phyloP scores from a whole-genome alignment of 1,140 invertebrate species.

The Popillia japonica region DNA sequence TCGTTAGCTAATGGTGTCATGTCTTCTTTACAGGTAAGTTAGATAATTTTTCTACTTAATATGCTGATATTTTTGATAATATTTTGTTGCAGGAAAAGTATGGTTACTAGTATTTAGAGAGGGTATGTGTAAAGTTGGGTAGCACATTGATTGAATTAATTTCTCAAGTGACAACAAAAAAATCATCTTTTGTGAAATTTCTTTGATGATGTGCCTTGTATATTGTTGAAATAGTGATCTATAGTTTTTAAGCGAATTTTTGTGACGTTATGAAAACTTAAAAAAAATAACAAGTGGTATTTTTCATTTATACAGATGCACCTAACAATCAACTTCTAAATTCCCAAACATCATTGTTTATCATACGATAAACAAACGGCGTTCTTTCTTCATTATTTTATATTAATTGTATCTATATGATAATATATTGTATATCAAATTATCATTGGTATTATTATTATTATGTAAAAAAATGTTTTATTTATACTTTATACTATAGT shows the following conservation, averaged over 20 bases:
- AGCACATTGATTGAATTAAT: constrained; percentile 31
- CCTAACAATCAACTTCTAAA: too few relatives aligned
- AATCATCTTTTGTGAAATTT: constrained; percentile 23
- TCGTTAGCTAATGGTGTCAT: constrained; percentile 94
- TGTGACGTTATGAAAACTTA: neutral
- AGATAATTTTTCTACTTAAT: neutral
- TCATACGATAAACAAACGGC: too few relatives aligned
- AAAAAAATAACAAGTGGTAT: neutral
- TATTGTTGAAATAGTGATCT: constrained; percentile 24
- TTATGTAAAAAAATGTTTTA: constrained; percentile 24
- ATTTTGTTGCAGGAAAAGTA: constrained; percentile 41
- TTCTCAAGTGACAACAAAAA: constrained; percentile 8
- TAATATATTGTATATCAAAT: constrained; percentile 16
- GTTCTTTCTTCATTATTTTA: neutral
- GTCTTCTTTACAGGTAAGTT: constrained; percentile 84
- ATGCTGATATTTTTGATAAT: too few relatives aligned
- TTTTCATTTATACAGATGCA: neutral
- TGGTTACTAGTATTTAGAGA: constrained; percentile 42
- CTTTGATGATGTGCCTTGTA: constrained; percentile 27
- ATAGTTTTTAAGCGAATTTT: constrained; percentile 27
- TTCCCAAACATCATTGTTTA: too few relatives aligned
- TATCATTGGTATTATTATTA: neutral
- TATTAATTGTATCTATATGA: neutral
- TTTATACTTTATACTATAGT: constrained; percentile 6
- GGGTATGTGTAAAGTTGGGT: neutral